Evolutionary conservation across 1,140 invertebrate species (phyloP).

Genomic region (Chironomus tepperi): DNA sequence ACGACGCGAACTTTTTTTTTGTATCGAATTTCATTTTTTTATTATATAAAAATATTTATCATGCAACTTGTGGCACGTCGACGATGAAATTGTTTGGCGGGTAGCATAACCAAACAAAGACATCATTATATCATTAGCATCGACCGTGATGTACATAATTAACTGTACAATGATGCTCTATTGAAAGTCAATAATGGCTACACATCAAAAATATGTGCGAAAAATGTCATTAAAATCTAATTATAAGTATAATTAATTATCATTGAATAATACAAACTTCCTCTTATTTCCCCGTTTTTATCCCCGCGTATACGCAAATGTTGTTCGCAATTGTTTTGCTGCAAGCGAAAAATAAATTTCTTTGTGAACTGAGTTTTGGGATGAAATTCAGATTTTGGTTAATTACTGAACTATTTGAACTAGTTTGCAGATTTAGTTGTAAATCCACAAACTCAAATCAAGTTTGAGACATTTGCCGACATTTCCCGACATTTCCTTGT

Average conservation of each 20-base stretch:
- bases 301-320: not conserved
- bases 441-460: no score
- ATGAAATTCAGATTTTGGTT: no score
- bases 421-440: no score
- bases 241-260: slow-evolving; percentile 17
- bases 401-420: no score
- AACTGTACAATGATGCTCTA: not conserved
- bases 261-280: not conserved
- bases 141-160: not conserved
- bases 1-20: not conserved
- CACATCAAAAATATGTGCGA: not conserved
- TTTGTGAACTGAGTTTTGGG: no score
- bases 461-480: no score
- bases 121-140: not conserved
- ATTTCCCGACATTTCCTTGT: no score
- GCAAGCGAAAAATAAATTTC: not conserved
- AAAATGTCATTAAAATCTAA: slow-evolving; percentile 18
- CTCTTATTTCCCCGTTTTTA: not conserved
- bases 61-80: no score
- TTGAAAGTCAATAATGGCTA: not conserved
- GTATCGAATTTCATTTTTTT: not conserved
- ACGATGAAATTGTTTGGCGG: not conserved
- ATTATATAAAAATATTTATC: no score
- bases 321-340: not conserved
- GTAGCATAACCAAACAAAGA: not conserved